These are phyloP conservation scores for Sesamia inferens DNA, from an alignment of 2,888 invertebrate species.

Conservation along the genomic window DNA sequence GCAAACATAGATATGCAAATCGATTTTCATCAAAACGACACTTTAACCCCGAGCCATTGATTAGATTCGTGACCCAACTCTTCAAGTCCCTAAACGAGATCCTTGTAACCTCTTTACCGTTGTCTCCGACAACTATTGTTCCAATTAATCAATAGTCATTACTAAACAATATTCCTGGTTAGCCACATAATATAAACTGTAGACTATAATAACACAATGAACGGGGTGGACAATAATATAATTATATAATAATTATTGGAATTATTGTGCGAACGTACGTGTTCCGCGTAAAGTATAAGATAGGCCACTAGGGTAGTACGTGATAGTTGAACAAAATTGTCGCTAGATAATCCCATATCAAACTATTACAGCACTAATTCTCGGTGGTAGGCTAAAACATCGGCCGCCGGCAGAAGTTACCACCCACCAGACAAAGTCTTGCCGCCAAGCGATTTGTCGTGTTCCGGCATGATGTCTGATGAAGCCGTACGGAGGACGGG, in stretches of 20 bases:
- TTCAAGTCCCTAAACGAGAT: constrained; percentile 18
- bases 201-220: constrained; percentile 62
- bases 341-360: constrained; percentile 34
- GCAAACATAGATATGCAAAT: constrained; percentile 10
- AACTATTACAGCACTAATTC: constrained; percentile 41
- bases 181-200: constrained; percentile 50
- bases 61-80: constrained; percentile 50
- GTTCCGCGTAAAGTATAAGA: constrained; percentile 54
- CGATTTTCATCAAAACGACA: constrained; percentile 32
- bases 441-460: too few relatives aligned
- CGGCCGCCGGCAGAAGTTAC: too few relatives aligned
- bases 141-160: constrained; percentile 49
- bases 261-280: constrained; percentile 67
- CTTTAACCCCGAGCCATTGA: constrained; percentile 33
- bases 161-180: constrained; percentile 36
- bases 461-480: too few relatives aligned
- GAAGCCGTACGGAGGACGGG: too few relatives aligned
- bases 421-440: too few relatives aligned
- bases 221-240: constrained; percentile 61
- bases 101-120: constrained; percentile 28
- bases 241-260: constrained; percentile 59
- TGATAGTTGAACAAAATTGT: constrained; percentile 61
- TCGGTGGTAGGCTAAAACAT: too few relatives aligned
- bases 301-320: constrained; percentile 43
- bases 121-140: constrained; percentile 46